These are phyloP conservation scores for Crotalus horridus DNA, from an alignment of 2,113 vertebrate species.

Conservation along the genomic window DNA sequence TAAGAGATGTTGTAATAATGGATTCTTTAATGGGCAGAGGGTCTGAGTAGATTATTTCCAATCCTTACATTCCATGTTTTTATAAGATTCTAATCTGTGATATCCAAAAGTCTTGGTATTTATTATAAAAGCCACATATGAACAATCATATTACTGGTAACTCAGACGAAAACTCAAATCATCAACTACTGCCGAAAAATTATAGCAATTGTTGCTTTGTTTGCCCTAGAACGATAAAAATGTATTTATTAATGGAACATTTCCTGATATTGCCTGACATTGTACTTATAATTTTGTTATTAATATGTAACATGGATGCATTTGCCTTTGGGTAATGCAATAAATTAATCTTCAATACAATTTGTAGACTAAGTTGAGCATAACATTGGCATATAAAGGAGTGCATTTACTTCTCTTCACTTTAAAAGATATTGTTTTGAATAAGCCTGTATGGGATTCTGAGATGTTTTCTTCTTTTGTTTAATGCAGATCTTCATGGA, in stretches of 20 bases:
- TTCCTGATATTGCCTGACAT: constrained; percentile 8
- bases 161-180: background rate
- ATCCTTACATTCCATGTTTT: background rate
- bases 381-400: background rate
- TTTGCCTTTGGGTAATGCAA: constrained; percentile 12
- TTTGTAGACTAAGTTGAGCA: background rate
- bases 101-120: background rate
- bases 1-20: background rate
- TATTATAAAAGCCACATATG: background rate
- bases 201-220: background rate
- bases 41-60: background rate
- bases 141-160: background rate
- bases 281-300: constrained; percentile 13
- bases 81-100: background rate
- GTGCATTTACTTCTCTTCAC: background rate
- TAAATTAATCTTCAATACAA: constrained; percentile 1
- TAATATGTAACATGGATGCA: constrained; percentile 1
- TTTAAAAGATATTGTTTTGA: background rate
- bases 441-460: background rate
- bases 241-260: background rate
- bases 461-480: background rate
- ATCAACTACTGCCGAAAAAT: background rate
- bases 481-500: background rate
- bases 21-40: background rate
- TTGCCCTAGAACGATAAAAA: background rate